Evolutionary conservation across 2,888 invertebrate species (phyloP), one percentile per base, ranked within the genome.

Genomic region (Dendrolimus pini): DNA sequence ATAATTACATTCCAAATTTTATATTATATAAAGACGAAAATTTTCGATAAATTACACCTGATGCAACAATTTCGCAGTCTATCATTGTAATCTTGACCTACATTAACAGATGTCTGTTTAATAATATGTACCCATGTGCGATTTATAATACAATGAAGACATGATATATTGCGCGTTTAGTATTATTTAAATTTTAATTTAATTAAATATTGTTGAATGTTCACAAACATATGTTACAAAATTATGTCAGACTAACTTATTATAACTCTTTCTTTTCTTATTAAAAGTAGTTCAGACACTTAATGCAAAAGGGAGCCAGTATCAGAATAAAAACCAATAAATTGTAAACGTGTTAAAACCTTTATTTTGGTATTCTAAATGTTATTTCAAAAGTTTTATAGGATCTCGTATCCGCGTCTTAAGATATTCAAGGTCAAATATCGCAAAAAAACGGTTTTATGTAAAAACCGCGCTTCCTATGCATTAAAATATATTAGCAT

Each of bases 81-180:
- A 65, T 66, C 59, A 62, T 70, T 62, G 65, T 75, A 74, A 65
- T 77, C 81, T 79, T 81, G 81, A 78, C 81, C 79, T 61, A 78
- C 68, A 74, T 79, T 60, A 68, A 59, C 61, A 54, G 59, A 56
- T 62, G 65, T 66, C 69, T 71, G 67, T 72, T 72, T 74, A 78
- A 77, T 73, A 71, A 72, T 62, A 30, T 3, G 30, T 56, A 65
- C 62, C 62, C 58, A 65, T 61, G 65, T 65, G 65, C 63, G 65
- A 68, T 68, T 63, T 66, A 59, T 59, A 59, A 57, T 60, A 59
- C 41, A 54, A 58, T 56, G 52, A 59, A 56, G 55, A 55, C 61
- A 60, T 61, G 63, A 61, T 60, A 8, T 61, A 58, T 63, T 66
- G 65, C 64, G 64, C 56, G 62, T 58, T 56, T 61, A 59, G 13